phyloP scores from a whole-genome alignment of 2,113 vertebrate species.

The Gallinago media region DNA sequence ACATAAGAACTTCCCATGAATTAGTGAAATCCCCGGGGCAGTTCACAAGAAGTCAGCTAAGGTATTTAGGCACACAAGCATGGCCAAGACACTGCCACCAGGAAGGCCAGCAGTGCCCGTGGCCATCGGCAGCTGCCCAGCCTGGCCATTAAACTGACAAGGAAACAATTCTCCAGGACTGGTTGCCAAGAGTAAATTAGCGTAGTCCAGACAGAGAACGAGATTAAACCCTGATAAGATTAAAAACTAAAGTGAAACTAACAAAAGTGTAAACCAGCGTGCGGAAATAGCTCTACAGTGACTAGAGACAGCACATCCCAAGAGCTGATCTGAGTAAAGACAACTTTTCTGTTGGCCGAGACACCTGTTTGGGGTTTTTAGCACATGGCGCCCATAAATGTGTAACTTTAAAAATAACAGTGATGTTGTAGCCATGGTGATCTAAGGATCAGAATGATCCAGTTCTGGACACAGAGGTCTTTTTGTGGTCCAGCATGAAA shows the following conservation, averaged over 20 bases:
- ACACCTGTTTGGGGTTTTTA: background rate
- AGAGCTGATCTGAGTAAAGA: background rate
- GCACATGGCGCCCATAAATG: background rate
- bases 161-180: background rate
- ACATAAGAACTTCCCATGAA: background rate
- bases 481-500: background rate
- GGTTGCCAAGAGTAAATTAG: background rate
- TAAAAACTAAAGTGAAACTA: background rate
- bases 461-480: background rate
- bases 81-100: background rate
- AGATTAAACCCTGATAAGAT: constrained; percentile 7
- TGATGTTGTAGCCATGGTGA: background rate
- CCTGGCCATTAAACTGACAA: background rate
- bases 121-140: background rate
- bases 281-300: background rate
- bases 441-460: background rate
- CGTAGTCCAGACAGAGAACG: background rate
- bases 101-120: background rate
- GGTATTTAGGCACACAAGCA: background rate
- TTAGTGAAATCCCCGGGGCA: background rate
- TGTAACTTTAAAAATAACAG: background rate
- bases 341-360: background rate
- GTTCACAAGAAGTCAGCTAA: background rate
- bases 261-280: background rate
- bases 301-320: background rate